These are phyloP conservation scores for Diglossa cyanea DNA, from an alignment of 2,797 vertebrate species.

Conservation along the genomic window DNA sequence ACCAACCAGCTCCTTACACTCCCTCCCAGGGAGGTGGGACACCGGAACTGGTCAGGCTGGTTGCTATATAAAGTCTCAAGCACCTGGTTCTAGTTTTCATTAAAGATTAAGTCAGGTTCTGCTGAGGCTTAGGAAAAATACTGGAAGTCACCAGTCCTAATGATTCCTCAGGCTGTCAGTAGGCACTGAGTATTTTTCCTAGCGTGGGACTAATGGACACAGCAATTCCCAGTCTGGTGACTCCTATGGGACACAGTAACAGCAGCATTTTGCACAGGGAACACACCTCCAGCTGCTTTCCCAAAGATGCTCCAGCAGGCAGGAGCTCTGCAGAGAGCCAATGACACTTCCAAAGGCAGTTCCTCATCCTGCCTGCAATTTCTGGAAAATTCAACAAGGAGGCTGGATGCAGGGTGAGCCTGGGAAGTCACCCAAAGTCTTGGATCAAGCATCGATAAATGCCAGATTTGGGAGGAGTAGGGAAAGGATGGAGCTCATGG, in stretches of 20 bases:
- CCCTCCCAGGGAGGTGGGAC: constrained; percentile 9
- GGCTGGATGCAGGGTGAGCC: not conserved
- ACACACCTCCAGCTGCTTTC: not conserved
- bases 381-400: fast-evolving
- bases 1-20: constrained; percentile 9
- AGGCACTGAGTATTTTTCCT: not conserved
- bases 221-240: not conserved
- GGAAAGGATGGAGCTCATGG: not conserved
- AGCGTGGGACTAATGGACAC: fast-evolving
- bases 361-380: not conserved
- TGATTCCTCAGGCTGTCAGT: not conserved
- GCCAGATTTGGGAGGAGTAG: not conserved
- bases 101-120: constrained; percentile 28
- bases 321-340: not conserved
- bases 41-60: not conserved
- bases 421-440: not conserved
- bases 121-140: not conserved
- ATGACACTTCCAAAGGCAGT: not conserved
- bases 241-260: fast-evolving
- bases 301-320: not conserved
- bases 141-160: not conserved
- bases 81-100: not conserved
- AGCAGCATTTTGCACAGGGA: not conserved
- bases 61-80: constrained; percentile 10
- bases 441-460: fast-evolving